A percentile compares a stretch with the other conserved stretches of the same genome.
Conservation (phyloP, 2,797 vertebrate species). For the Anolis apletophallus region DNA sequence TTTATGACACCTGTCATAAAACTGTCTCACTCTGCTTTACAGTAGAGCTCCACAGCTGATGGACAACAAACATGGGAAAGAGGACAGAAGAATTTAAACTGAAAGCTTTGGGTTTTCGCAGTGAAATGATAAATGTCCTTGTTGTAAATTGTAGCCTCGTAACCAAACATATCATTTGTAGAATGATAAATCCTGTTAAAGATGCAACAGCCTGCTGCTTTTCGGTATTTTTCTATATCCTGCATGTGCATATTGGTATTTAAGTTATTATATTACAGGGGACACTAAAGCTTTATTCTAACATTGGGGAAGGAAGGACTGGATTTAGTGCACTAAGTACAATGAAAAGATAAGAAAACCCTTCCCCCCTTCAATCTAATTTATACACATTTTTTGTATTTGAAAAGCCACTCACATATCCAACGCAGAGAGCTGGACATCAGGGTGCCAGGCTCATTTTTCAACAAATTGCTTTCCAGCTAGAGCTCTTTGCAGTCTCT, state of each 20-base stretch:
- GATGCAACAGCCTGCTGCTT: slow-evolving; percentile 51
- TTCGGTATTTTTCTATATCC: slow-evolving; percentile 34
- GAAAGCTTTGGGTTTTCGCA: background rate
- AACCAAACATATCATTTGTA: slow-evolving; percentile 41
- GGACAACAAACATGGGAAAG: background rate
- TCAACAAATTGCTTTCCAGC: slow-evolving; percentile 57
- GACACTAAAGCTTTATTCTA: slow-evolving; percentile 68
- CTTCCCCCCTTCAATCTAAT: slow-evolving; percentile 73
- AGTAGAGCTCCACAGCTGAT: background rate
- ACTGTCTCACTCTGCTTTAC: no score
- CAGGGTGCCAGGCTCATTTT: slow-evolving; percentile 61
- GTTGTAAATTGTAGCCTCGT: slow-evolving; percentile 17
- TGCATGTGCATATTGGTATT: slow-evolving; percentile 27
- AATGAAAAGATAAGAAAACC: slow-evolving; percentile 45
- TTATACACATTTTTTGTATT: slow-evolving; percentile 66
- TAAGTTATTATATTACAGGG: slow-evolving; percentile 67
- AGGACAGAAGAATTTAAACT: slow-evolving; percentile 17
- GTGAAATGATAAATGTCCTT: slow-evolving; percentile 24
- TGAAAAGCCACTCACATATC: slow-evolving; percentile 64
- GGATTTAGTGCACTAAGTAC: slow-evolving; percentile 70
- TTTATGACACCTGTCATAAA: background rate
- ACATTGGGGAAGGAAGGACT: slow-evolving; percentile 62
- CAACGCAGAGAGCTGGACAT: slow-evolving; percentile 69
- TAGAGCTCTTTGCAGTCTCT: slow-evolving; percentile 54
- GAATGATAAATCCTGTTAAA: slow-evolving; percentile 42